Base-by-base conservation (phyloP, 2,113 vertebrate species). In the Struthidea cinerea region DNA sequence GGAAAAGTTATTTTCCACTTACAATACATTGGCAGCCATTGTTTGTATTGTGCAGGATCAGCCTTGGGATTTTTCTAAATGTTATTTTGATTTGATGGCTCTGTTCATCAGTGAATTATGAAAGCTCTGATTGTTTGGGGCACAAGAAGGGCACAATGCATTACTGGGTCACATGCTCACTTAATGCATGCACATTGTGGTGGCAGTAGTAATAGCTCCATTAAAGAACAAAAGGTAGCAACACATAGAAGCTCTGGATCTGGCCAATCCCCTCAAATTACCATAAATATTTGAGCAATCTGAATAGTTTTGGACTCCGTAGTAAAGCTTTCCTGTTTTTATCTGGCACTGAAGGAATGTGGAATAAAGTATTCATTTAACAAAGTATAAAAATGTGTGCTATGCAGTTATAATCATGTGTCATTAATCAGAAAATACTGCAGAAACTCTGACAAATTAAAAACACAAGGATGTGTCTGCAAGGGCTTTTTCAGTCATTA, bases 381-480 rank as follows among this genome's bases (percentile, higher is more conserved):
- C 67, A 96, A 65, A 97, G 95, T 97, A 97, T 97, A 98, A 97
- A 98, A 98, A 97, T 98, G 97, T 97, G 97, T 97, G 97, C 97
- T 98, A 98, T 98, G 97, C 97, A 93, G 96, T 98, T 97, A 97
- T 98, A 98, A 98, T 98, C 98, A 96, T 97, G 95, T 98, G 98
- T 98, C 98, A 98, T 98, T 98, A 98, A 98, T 98, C 98, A 98
- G 98, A 98, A 98, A 98, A 98, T 97, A 96, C 97, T 98, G 98
- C 97, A 97, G 97, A 97, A 98, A 98, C 97, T 97, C 97, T 97
- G 97, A 98, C 98, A 98, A 98, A 98, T 98, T 98, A 98, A 97
- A 98, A 98, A 98, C 98, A 98, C 98, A 98, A 98, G 98, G 97
- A 98, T 97, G 97, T 98, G 97, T 98, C 98, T 98, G 98, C 97